Percentiles rank a stretch among this genome's conserved stretches.
These are phyloP conservation scores for Aurelia sp. DNA, from an alignment of 30 jellyfish, hydroid and myxozoan genomes.

Conservation along the genomic window DNA sequence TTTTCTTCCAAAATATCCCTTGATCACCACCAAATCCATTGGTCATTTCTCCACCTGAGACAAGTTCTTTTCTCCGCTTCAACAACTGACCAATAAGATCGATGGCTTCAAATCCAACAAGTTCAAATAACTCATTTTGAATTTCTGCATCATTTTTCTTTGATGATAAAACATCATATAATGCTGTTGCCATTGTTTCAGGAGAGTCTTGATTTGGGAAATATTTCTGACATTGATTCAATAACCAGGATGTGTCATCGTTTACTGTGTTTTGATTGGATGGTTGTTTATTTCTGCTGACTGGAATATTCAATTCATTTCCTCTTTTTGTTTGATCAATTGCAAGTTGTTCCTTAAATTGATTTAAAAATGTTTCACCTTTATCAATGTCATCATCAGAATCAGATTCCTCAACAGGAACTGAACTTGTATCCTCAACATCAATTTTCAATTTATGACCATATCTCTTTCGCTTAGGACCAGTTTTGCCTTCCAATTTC, in stretches of 20 bases:
- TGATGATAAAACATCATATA: constrained; percentile 77
- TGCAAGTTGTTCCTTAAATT: constrained; percentile 62
- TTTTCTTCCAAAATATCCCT: not conserved
- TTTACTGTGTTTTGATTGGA: not conserved
- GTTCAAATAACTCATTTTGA: constrained; percentile 94
- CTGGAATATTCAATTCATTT: not conserved
- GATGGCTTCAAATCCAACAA: constrained; percentile 94
- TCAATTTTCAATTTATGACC: constrained; percentile 75
- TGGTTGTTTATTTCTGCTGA: not conserved
- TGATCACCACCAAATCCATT: constrained; percentile 6
- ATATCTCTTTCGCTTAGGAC: constrained; percentile 30
- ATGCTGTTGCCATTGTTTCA: constrained; percentile 69
- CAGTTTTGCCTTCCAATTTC: not conserved
- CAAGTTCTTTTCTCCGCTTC: constrained; percentile 73
- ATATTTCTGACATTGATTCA: constrained; percentile 70
- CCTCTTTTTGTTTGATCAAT: constrained; percentile 39
- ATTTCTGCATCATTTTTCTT: constrained; percentile 79
- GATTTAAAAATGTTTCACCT: constrained; percentile 66
- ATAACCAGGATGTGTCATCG: constrained; percentile 71
- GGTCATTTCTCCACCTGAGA: constrained; percentile 20
- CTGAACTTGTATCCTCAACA: constrained; percentile 20
- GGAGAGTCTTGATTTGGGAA: constrained; percentile 75
- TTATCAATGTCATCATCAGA: constrained; percentile 59
- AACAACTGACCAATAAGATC: constrained; percentile 83
- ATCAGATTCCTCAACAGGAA: constrained; percentile 50